These are phyloP conservation scores for Epirrita christyi DNA, from an alignment of 2,888 invertebrate genomes.

Conservation along the genomic window DNA sequence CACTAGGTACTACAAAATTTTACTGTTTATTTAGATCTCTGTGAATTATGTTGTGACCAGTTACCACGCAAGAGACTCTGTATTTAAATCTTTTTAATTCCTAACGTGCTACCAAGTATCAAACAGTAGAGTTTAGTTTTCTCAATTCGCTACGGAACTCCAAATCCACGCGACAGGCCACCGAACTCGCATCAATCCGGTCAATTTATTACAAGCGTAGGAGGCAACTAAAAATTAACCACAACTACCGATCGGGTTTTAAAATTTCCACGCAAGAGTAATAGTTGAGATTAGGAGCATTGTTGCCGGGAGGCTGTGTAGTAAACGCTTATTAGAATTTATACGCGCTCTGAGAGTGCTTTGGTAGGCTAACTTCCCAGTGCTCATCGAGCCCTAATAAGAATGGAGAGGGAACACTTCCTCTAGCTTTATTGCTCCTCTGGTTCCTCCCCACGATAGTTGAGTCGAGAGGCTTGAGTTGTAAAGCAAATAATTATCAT, in stretches of 20 bases:
- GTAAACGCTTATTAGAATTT: conserved; percentile 79
- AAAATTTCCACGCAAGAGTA: conserved; percentile 73
- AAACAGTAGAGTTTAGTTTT: neutral
- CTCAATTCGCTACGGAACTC: conserved; percentile 11
- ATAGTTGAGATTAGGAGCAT: conserved; percentile 77
- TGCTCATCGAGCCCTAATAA: conserved; percentile 12
- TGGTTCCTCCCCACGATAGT: too few species aligned
- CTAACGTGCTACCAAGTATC: too few species aligned
- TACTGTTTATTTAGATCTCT: too few species aligned
- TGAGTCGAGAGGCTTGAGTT: too few species aligned
- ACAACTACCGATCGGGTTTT: conserved; percentile 71
- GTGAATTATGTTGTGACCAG: too few species aligned
- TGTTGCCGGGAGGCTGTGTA: conserved; percentile 72
- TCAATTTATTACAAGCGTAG: conserved; percentile 78
- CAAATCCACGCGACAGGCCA: conserved; percentile 39
- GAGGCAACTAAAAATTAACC: conserved; percentile 78
- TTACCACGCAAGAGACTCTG: too few species aligned
- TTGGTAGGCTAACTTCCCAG: conserved; percentile 2
- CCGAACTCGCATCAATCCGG: conserved; percentile 54
- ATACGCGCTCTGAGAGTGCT: conserved; percentile 56
- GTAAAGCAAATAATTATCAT: too few species aligned
- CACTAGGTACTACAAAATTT: too few species aligned
- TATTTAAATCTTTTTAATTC: too few species aligned
- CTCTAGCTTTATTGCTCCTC: too few species aligned
- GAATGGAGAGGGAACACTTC: conserved; percentile 5